Conservation (phyloP, 2,888 invertebrate species). For the Kryphioiulus occultus region DNA sequence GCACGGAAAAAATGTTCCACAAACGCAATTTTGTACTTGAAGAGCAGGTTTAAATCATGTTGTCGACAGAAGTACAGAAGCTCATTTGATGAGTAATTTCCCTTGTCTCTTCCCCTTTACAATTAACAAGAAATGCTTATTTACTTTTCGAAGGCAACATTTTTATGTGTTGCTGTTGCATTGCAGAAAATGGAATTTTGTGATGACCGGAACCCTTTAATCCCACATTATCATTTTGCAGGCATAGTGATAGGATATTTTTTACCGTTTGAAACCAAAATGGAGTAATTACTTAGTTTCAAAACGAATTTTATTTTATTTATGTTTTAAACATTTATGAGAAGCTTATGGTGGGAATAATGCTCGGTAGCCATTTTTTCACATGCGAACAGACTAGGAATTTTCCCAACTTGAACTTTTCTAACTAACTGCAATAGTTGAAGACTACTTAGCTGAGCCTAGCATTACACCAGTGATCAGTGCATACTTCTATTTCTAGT, state of each 20-base stretch:
- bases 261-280: too few species aligned
- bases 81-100: not conserved
- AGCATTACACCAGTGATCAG: not conserved
- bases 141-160: not conserved
- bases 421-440: too few species aligned
- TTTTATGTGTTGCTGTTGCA: not conserved
- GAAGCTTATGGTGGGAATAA: too few species aligned
- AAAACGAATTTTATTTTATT: not conserved
- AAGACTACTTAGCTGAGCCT: not conserved
- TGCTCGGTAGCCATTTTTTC: not conserved
- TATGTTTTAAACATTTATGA: too few species aligned
- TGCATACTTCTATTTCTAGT: not conserved
- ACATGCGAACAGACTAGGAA: not conserved
- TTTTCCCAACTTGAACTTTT: not conserved
- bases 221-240: not conserved
- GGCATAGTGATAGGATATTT: too few species aligned
- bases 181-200: not conserved
- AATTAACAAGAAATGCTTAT: constrained; percentile 1
- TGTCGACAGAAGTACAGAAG: not conserved
- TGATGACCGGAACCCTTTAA: too few species aligned
- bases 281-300: too few species aligned
- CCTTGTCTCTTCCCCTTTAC: not conserved
- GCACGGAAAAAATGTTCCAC: too few species aligned
- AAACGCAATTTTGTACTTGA: too few species aligned
- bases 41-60: not conserved